Evolutionary conservation across 1,140 invertebrate species (phyloP).

Genomic region (Cataglyphis hispanica): DNA sequence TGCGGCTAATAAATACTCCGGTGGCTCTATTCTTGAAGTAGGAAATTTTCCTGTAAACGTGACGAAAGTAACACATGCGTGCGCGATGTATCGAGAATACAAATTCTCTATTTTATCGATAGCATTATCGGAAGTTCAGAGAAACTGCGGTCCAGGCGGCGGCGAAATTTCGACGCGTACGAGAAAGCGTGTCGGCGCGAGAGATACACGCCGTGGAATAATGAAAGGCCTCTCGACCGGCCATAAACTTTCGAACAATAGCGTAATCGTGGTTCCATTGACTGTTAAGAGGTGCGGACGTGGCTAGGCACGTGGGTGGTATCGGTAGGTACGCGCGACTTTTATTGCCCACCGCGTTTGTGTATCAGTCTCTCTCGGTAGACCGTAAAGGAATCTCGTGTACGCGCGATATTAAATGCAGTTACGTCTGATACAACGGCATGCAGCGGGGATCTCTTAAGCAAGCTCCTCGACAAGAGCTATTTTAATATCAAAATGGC

Average conservation of each 20-base stretch:
- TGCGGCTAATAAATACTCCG: too few relatives aligned
- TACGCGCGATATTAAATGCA: slow-evolving; percentile 44
- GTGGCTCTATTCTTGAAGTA: slow-evolving; percentile 4
- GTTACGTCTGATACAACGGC: slow-evolving; percentile 13
- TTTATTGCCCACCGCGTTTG: slow-evolving; percentile 43
- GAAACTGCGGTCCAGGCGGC: not conserved
- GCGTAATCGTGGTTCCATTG: slow-evolving; percentile 55
- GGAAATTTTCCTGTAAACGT: slow-evolving; percentile 10
- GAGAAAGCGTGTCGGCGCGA: slow-evolving; percentile 42
- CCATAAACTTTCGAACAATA: slow-evolving; percentile 58
- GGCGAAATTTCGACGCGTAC: slow-evolving; percentile 35
- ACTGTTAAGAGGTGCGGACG: slow-evolving; percentile 54
- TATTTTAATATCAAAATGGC: not conserved
- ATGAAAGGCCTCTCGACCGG: slow-evolving; percentile 49
- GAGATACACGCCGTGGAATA: slow-evolving; percentile 36
- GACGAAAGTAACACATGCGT: not conserved
- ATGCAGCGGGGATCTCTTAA: not conserved
- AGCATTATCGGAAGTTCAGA: slow-evolving; percentile 54
- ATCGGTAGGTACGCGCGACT: slow-evolving; percentile 50
- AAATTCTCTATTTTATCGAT: slow-evolving; percentile 50
- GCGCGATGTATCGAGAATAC: not conserved
- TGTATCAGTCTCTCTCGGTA: slow-evolving; percentile 37
- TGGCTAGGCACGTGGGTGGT: slow-evolving; percentile 31
- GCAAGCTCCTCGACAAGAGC: not conserved
- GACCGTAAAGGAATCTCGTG: slow-evolving; percentile 49